Conservation (phyloP, 2,797 vertebrate genomes). For the Cottoperca gobio region DNA sequence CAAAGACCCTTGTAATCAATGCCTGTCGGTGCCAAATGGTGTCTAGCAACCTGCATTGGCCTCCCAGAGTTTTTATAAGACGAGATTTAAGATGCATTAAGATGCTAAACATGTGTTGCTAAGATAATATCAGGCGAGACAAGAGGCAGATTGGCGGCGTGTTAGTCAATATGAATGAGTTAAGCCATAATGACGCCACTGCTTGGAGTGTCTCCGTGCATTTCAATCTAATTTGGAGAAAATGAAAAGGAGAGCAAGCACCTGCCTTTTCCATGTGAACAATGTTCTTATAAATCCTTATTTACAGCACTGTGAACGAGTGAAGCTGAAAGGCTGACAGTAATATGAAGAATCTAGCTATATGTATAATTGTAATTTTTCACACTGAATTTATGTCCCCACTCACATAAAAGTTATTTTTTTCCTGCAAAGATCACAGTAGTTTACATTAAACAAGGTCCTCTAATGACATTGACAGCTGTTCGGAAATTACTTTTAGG, state of each 20-base stretch:
- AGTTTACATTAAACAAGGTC: constrained; percentile 18
- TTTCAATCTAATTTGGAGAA: constrained; percentile 52
- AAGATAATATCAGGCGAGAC: constrained; percentile 70
- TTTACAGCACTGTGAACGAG: constrained; percentile 1
- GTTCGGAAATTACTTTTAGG: constrained; percentile 14
- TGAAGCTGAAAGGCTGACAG: neutral
- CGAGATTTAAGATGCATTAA: constrained; percentile 60
- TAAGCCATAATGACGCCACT: constrained; percentile 42
- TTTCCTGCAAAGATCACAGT: constrained; percentile 6
- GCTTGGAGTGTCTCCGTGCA: constrained; percentile 29
- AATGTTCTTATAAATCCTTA: constrained; percentile 9
- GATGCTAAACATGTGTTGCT: constrained; percentile 67
- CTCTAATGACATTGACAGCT: constrained; percentile 23
- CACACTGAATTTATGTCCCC: constrained; percentile 2
- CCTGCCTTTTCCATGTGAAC: constrained; percentile 20
- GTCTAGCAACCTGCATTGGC: constrained; percentile 55
- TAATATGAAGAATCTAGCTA: neutral
- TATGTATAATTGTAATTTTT: neutral
- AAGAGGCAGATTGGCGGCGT: constrained; percentile 52
- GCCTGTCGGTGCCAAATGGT: constrained; percentile 53
- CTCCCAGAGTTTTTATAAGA: constrained; percentile 48
- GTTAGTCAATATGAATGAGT: constrained; percentile 72
- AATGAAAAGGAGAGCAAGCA: constrained; percentile 30
- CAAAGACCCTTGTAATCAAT: constrained; percentile 73
- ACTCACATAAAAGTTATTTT: constrained; percentile 1